phyloP scores from a whole-genome alignment of 2,797 vertebrate species.

The Cheirogaleus major region DNA sequence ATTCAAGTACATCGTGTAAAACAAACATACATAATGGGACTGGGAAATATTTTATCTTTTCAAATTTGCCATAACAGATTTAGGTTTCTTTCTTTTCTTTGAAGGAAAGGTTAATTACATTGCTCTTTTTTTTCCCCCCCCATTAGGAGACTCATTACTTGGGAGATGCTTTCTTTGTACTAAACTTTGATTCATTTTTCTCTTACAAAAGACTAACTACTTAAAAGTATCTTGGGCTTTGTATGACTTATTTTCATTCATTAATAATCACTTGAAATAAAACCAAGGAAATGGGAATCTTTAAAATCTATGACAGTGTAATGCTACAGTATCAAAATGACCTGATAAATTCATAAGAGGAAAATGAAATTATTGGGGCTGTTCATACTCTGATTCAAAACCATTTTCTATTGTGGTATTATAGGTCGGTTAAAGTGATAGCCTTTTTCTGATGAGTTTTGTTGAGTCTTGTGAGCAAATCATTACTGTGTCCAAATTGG shows the following conservation, averaged over 20 bases:
- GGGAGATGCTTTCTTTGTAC: conserved; percentile 61
- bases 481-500: conserved; percentile 55
- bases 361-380: conserved; percentile 52
- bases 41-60: conserved; percentile 86
- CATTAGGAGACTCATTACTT: conserved; percentile 54
- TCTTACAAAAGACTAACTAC: conserved; percentile 69
- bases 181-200: conserved; percentile 65
- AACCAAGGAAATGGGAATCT: conserved; percentile 75
- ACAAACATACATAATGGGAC: conserved; percentile 83
- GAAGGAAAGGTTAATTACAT: conserved; percentile 77
- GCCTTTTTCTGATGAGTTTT: conserved; percentile 57
- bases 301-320: conserved; percentile 86
- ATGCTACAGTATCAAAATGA: conserved; percentile 79
- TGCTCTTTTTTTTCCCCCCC: conserved; percentile 84
- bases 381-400: conserved; percentile 57
- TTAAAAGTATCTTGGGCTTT: conserved; percentile 78
- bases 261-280: conserved; percentile 74
- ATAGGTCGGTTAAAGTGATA: conserved; percentile 49
- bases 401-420: conserved; percentile 57
- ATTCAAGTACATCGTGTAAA: conserved; percentile 65
- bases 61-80: conserved; percentile 82
- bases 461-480: conserved; percentile 67
- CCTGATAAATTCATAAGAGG: conserved; percentile 73
- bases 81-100: conserved; percentile 75
- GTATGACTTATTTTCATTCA: conserved; percentile 76